These are phyloP conservation scores for Callosobruchus maculatus DNA, from an alignment of 2,888 invertebrate species.

Conservation along the genomic window DNA sequence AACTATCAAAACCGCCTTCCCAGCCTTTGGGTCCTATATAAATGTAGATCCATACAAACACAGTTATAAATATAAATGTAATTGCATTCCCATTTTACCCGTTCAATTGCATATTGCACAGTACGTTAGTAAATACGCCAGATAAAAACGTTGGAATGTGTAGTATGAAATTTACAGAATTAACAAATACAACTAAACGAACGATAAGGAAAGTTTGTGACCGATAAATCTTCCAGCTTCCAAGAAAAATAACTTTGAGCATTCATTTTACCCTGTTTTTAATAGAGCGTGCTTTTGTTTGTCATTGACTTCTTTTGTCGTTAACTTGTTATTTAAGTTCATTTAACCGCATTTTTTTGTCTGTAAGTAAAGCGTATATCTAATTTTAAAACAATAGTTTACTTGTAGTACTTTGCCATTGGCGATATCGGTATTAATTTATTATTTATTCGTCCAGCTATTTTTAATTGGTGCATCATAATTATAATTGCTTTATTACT, in stretches of 20 bases:
- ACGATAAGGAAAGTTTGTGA: slow-evolving; percentile 40
- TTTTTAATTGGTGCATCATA: slow-evolving; percentile 17
- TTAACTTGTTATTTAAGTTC: slow-evolving; percentile 37
- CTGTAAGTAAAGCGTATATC: slow-evolving; percentile 33
- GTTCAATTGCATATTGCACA: not conserved
- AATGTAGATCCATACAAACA: not conserved
- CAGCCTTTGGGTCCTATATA: not conserved
- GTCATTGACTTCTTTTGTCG: slow-evolving; percentile 45
- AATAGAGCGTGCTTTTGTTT: slow-evolving; percentile 27
- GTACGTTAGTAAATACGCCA: not conserved
- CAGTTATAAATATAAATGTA: not conserved
- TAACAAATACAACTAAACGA: slow-evolving; percentile 16
- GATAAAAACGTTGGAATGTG: not conserved
- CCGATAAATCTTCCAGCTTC: slow-evolving; percentile 45
- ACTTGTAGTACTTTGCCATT: slow-evolving; percentile 37
- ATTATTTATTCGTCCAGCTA: slow-evolving; percentile 21
- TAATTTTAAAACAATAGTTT: slow-evolving; percentile 42
- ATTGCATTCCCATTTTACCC: not conserved
- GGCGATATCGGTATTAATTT: slow-evolving; percentile 29
- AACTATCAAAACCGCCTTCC: too few relatives aligned
- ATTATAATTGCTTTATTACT: not conserved
- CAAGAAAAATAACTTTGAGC: slow-evolving; percentile 31
- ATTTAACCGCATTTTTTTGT: slow-evolving; percentile 40
- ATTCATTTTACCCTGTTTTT: slow-evolving; percentile 34
- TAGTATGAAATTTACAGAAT: slow-evolving; percentile 8